Percentiles rank a stretch among this genome's conserved stretches.
Evolutionary conservation across 2,113 vertebrate genomes (phyloP).

Genomic region (Clarias magur): DNA sequence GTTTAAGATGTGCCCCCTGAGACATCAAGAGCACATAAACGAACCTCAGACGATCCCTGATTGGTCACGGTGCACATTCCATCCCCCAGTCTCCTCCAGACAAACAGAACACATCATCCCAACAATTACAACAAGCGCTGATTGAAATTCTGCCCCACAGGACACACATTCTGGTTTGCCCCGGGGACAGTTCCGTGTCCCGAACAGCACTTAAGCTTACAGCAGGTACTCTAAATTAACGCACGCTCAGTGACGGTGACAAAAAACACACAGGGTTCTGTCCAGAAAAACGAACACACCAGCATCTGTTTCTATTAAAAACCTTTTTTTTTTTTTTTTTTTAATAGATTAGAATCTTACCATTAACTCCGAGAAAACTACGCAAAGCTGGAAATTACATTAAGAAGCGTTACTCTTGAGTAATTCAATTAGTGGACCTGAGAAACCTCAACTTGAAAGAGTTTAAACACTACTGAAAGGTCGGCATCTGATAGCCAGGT

Average conservation of each 20-base stretch:
- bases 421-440: slow-evolving; percentile 33
- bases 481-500: neutral
- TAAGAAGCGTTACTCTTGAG: slow-evolving; percentile 33
- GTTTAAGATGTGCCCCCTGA: slow-evolving; percentile 65
- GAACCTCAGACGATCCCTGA: slow-evolving; percentile 57
- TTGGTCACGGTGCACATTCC: slow-evolving; percentile 66
- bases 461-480: slow-evolving; percentile 33
- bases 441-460: slow-evolving; percentile 43
- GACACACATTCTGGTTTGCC: slow-evolving; percentile 38
- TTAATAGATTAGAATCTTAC: neutral
- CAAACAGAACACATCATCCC: slow-evolving; percentile 50
- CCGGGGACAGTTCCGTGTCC: slow-evolving; percentile 44
- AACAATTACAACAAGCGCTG: slow-evolving; percentile 56
- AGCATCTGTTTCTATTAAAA: neutral
- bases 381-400: slow-evolving; percentile 30
- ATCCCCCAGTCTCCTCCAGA: slow-evolving; percentile 58
- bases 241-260: neutral
- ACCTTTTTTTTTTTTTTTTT: no score
- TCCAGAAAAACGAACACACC: neutral
- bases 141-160: slow-evolving; percentile 72
- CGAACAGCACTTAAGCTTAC: slow-evolving; percentile 66
- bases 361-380: slow-evolving; percentile 26
- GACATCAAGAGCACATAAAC: slow-evolving; percentile 57
- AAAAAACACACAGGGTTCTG: neutral
- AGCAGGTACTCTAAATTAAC: slow-evolving; percentile 59